Conservation (phyloP, 2,113 vertebrate genomes). For the Apteryx owenii region DNA sequence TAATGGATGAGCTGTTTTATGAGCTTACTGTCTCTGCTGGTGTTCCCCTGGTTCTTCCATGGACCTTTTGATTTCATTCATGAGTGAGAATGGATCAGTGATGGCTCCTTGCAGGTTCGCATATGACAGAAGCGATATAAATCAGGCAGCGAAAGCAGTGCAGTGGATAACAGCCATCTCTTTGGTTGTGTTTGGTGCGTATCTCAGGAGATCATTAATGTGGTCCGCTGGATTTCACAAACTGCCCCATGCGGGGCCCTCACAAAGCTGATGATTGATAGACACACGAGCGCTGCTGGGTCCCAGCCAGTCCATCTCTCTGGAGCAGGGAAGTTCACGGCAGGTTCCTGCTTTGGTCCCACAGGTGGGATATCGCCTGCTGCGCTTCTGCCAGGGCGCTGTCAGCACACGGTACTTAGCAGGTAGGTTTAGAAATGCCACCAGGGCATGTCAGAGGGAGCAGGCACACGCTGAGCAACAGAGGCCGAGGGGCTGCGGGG, state of each 20-base stretch:
- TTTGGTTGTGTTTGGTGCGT: neutral
- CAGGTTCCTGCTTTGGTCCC: neutral
- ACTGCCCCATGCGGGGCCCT: neutral
- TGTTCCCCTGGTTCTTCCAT: neutral
- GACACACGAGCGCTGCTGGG: rapidly evolving
- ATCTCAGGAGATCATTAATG: neutral
- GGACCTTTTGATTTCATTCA: neutral
- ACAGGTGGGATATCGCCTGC: neutral
- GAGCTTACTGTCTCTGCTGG: neutral
- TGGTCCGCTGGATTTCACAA: neutral
- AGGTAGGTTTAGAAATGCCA: neutral
- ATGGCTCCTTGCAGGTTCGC: neutral
- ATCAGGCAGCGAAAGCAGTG: neutral
- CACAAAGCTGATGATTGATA: rapidly evolving
- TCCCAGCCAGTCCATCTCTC: rapidly evolving
- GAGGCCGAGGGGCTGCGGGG: rapidly evolving
- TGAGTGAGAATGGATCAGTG: too few relatives aligned
- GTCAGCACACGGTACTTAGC: rapidly evolving
- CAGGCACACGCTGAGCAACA: too few relatives aligned
- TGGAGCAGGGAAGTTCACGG: neutral
- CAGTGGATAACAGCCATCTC: neutral
- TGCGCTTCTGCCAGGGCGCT: too few relatives aligned
- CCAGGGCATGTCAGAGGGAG: too few relatives aligned
- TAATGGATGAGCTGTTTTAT: neutral
- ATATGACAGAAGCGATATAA: neutral